Percentiles rank a stretch among this genome's conserved stretches.
Evolutionary conservation across 2,797 vertebrate species (phyloP).

Genomic region (Pelochelys cantorii): DNA sequence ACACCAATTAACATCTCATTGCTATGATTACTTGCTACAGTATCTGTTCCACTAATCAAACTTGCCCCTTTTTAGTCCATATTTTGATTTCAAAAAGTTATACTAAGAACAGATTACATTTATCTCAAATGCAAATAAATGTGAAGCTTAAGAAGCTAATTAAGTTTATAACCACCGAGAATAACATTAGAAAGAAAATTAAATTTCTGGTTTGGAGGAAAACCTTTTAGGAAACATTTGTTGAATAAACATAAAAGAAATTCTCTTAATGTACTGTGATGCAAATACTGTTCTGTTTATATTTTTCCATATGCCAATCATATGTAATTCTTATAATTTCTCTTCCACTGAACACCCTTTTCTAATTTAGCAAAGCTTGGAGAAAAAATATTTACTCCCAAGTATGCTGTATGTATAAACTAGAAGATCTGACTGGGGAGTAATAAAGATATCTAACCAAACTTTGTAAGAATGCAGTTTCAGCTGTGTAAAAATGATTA

Average conservation of each 20-base stretch:
- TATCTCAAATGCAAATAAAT: constrained; percentile 80
- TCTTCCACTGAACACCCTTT: constrained; percentile 30
- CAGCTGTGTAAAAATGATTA: constrained; percentile 12
- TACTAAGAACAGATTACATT: constrained; percentile 75
- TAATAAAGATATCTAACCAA: background rate
- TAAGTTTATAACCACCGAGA: constrained; percentile 80
- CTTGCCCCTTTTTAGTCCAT: constrained; percentile 73
- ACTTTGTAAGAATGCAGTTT: constrained; percentile 16
- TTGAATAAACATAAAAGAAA: constrained; percentile 77
- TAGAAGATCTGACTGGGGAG: background rate
- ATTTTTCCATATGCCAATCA: constrained; percentile 67
- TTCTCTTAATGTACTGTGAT: constrained; percentile 58
- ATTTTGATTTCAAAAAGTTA: constrained; percentile 83
- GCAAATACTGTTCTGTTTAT: constrained; percentile 59
- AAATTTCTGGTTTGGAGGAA: constrained; percentile 80
- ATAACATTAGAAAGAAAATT: constrained; percentile 80
- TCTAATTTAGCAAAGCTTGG: background rate
- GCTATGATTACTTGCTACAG: constrained; percentile 78
- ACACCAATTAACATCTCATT: constrained; percentile 82
- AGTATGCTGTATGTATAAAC: background rate
- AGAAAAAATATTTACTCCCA: constrained; percentile 43
- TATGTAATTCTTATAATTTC: constrained; percentile 48
- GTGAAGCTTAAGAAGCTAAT: constrained; percentile 79
- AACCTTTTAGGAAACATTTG: constrained; percentile 78
- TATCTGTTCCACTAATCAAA: constrained; percentile 81